A percentile compares a stretch with the other conserved stretches of the same genome.
phyloP scores from a whole-genome alignment of 1,140 invertebrate genomes.

The Drosophila repleta region DNA sequence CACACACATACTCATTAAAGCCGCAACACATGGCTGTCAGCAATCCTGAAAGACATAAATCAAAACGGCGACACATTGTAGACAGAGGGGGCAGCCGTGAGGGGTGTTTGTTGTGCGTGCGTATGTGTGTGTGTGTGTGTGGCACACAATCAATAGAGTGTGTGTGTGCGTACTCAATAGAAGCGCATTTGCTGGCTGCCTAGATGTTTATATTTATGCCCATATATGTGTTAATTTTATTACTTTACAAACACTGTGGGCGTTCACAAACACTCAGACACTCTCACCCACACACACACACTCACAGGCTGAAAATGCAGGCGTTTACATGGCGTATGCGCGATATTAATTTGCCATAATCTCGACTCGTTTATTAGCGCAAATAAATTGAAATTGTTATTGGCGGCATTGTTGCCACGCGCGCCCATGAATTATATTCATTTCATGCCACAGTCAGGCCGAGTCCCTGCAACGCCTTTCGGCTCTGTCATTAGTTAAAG shows the following conservation, averaged over 20 bases:
- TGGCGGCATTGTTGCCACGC: slow-evolving; percentile 17
- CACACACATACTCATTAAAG: slow-evolving; percentile 2
- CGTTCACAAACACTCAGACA: not conserved
- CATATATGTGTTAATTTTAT: slow-evolving; percentile 79
- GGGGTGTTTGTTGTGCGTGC: not conserved
- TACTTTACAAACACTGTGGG: slow-evolving; percentile 50
- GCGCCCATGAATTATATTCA: slow-evolving; percentile 17
- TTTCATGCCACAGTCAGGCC: not conserved
- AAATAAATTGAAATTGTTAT: slow-evolving; percentile 52
- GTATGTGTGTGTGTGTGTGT: not conserved
- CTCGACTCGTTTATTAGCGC: slow-evolving; percentile 50
- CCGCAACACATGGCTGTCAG: slow-evolving; percentile 34
- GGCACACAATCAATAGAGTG: not conserved
- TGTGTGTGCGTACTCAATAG: slow-evolving; percentile 24
- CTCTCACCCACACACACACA: not conserved
- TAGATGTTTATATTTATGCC: slow-evolving; percentile 63
- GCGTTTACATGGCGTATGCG: slow-evolving; percentile 48
- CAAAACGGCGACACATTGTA: slow-evolving; percentile 32
- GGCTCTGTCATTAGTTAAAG: slow-evolving; percentile 7
- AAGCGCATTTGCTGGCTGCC: slow-evolving; percentile 32
- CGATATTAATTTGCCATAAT: slow-evolving; percentile 71
- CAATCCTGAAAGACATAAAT: slow-evolving; percentile 53
- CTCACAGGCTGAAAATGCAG: not conserved
- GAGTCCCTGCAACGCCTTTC: not conserved
- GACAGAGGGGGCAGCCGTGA: not conserved